Evolutionary conservation across 2,113 vertebrate genomes (phyloP), one percentile per base, ranked within the genome.

Genomic region (Mesoclemmys tuberculata): DNA sequence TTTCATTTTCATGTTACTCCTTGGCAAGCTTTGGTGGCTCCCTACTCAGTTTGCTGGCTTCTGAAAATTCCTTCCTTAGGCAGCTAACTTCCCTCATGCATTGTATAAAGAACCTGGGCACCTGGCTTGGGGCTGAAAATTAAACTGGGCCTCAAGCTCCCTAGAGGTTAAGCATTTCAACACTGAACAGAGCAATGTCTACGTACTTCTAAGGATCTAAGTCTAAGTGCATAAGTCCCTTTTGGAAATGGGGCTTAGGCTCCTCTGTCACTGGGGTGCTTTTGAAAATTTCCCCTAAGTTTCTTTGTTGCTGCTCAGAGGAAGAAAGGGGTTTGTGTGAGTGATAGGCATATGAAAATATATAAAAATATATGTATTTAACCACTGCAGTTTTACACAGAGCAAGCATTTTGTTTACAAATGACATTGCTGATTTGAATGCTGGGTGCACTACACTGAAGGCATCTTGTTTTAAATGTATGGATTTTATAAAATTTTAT

Each of bases 401-500:
- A 92, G 48, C 0, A 16, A 64, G 49, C 5, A 55, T 97, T 93
- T 84, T 85, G 46, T 75, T 96, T 54, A 46, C 58, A 89, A 61
- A 93, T 58, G 26, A 89, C 3, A 64, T 27, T 86, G 41, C 79
- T 58, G 22, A 38, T 88, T 94, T 56, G 58, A 90, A 78, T 80
- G 74, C 71, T 82, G 84, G 78, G 54, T 90, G 86, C 95, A 85
- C 92, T 84, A 84, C 78, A 91, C 55, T 49, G 26, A 83, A 97
- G 90, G 51, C 21, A 83, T 83, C 55, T 61, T 38, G 74, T 93
- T 90, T 94, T 52, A 94, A 92, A 84, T 21, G 49, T 52, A 90
- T 19, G 71, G 54, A 94, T 38, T 85, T 77, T 80, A 94, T 51
- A 95, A 96, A 96, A 97, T 84, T 94, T 90, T 55, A 87, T 58